phyloP scores from a whole-genome alignment of 2,888 invertebrate genomes.

The Agrypnus murinus region DNA sequence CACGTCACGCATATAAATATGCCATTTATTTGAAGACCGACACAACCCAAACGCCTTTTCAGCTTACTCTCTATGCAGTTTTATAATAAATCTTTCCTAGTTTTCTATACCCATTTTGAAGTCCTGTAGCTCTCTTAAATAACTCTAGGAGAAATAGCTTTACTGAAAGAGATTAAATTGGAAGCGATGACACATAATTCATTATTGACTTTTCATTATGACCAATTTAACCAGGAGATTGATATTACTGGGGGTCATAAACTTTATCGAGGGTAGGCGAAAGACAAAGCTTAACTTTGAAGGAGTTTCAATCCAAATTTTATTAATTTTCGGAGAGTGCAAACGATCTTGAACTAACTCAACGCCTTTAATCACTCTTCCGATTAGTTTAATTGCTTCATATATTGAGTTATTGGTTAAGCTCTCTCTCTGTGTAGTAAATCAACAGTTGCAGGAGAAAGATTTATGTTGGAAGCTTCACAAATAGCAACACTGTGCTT shows the following conservation, averaged over 20 bases:
- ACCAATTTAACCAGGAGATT: conserved; percentile 14
- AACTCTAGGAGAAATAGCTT: background rate
- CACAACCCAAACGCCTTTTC: conserved; percentile 19
- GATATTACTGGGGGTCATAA: conserved; percentile 6
- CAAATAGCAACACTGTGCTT: no score
- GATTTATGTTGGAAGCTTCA: no score
- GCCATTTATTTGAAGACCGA: conserved; percentile 20
- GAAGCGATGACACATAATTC: conserved; percentile 21
- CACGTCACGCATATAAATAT: conserved; percentile 28
- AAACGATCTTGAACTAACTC: conserved; percentile 16
- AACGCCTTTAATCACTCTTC: conserved; percentile 11
- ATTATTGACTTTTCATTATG: conserved; percentile 23
- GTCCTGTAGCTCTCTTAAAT: background rate
- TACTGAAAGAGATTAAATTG: background rate
- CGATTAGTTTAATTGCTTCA: conserved; percentile 15
- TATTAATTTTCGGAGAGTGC: conserved; percentile 22
- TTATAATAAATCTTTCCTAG: conserved; percentile 15
- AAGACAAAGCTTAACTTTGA: conserved; percentile 9
- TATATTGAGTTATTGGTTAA: conserved; percentile 9
- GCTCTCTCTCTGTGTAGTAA: background rate
- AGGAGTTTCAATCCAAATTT: conserved; percentile 8
- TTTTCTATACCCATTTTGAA: conserved; percentile 3
- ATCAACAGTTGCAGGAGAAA: no score
- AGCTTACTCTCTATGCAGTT: conserved; percentile 13
- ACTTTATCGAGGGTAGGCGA: conserved; percentile 9